Evolutionary conservation across 2,797 vertebrate species (phyloP).

Genomic region (Lacerta viridis): DNA sequence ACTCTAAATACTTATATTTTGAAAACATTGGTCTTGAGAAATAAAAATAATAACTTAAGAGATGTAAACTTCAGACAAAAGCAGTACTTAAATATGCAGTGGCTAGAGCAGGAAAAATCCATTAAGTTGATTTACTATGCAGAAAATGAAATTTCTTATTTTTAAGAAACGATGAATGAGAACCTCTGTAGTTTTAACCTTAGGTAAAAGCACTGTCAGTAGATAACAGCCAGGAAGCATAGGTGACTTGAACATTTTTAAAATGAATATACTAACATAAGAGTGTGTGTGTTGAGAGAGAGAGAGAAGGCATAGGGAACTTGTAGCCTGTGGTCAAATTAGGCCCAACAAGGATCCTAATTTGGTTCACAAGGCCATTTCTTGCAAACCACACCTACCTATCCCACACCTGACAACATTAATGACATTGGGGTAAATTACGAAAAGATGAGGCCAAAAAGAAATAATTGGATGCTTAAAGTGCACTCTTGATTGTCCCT

Average conservation of each 20-base stretch:
- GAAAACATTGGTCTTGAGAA: neutral
- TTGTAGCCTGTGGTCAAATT: too few species aligned
- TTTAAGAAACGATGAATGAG: neutral
- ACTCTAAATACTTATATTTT: conserved; percentile 17
- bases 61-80: neutral
- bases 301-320: too few species aligned
- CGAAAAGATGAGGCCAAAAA: too few species aligned
- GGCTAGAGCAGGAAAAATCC: conserved; percentile 15
- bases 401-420: too few species aligned
- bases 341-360: too few species aligned
- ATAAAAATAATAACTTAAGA: neutral
- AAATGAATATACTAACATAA: neutral
- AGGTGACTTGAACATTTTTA: neutral
- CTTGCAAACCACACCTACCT: too few species aligned
- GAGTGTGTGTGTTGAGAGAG: neutral
- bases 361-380: too few species aligned
- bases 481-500: too few species aligned
- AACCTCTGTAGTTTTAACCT: neutral
- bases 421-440: too few species aligned
- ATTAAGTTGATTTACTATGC: neutral
- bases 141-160: neutral
- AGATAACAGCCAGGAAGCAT: conserved; percentile 1
- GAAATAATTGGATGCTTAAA: too few species aligned
- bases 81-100: neutral
- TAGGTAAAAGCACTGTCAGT: neutral